Percentiles rank a stretch among this genome's conserved stretches.
Evolutionary conservation across 2,113 vertebrate genomes (phyloP).

Genomic region (Microcebus murinus): DNA sequence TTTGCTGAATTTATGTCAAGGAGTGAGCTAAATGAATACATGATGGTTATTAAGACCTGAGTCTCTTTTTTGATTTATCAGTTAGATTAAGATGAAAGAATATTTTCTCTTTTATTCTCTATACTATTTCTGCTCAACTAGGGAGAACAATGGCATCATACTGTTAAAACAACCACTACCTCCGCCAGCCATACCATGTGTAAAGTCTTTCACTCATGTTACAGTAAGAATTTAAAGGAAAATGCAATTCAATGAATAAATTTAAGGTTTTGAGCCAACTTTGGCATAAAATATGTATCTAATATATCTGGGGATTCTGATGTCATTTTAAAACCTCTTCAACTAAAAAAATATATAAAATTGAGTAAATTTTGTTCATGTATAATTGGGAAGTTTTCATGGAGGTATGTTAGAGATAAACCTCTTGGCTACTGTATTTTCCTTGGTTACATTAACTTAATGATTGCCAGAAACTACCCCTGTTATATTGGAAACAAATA

Average conservation of each 20-base stretch:
- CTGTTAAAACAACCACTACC: background rate
- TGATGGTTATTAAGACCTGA: background rate
- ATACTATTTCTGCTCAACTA: background rate
- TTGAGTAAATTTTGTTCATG: background rate
- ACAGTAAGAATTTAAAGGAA: background rate
- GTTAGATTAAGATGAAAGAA: background rate
- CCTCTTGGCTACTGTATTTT: background rate
- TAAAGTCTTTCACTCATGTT: background rate
- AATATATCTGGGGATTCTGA: background rate
- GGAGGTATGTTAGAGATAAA: background rate
- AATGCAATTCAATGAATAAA: background rate
- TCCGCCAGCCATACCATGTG: background rate
- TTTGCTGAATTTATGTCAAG: conserved; percentile 30
- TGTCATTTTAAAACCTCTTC: background rate
- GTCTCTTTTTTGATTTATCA: background rate
- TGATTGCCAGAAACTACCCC: background rate
- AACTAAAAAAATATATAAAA: background rate
- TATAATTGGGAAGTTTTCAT: background rate
- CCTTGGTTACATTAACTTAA: background rate
- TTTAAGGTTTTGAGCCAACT: background rate
- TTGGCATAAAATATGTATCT: background rate
- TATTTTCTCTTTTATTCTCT: background rate
- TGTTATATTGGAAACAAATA: background rate
- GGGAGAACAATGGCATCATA: background rate
- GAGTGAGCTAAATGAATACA: background rate